phyloP scores from a whole-genome alignment of 1,140 invertebrate genomes.

The Bilobella aurantiaca region DNA sequence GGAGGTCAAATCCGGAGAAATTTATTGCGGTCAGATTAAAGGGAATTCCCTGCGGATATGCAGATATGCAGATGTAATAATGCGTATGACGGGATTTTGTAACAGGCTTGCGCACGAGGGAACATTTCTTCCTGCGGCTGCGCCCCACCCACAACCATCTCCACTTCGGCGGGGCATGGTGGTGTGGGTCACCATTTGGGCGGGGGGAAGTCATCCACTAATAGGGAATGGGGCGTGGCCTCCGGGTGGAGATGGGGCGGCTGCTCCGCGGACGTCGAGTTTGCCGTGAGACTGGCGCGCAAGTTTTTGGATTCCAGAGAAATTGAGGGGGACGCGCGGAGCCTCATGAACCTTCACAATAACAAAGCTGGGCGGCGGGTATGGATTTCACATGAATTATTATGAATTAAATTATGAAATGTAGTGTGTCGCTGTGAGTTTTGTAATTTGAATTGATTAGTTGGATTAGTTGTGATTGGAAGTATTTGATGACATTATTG shows the following conservation, averaged over 20 bases:
- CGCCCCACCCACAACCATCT: conserved; percentile 44
- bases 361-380: conserved; percentile 89
- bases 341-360: conserved; percentile 94
- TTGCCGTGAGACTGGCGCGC: conserved; percentile 62
- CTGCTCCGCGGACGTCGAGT: conserved; percentile 68
- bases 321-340: conserved; percentile 68
- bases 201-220: no score
- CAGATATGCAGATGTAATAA: background rate
- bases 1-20: background rate
- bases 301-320: conserved; percentile 74
- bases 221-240: no score
- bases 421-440: no score
- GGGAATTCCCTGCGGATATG: no score
- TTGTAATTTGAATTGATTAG: conserved; percentile 39
- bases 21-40: background rate
- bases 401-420: no score
- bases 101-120: conserved; percentile 69
- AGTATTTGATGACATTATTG: no score
- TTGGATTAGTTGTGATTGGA: no score
- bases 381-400: no score
- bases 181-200: no score
- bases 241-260: conserved; percentile 88
- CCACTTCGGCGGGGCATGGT: conserved; percentile 18
- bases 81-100: background rate
- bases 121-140: conserved; percentile 81